phyloP scores from a whole-genome alignment of 2,113 vertebrate genomes.

The Bagarius yarrelli region DNA sequence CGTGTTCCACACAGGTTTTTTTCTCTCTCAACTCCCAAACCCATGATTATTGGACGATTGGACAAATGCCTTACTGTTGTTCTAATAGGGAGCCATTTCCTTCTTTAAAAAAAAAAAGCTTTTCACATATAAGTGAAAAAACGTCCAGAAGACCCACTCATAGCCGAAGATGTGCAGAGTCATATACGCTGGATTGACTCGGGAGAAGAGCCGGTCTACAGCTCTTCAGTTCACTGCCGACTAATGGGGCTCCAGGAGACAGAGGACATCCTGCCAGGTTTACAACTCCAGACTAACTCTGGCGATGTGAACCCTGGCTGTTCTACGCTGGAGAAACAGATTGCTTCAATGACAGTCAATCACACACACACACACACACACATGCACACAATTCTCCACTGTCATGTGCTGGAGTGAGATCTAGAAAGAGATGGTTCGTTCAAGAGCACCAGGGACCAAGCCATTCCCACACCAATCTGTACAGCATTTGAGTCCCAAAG shows the following conservation, averaged over 20 bases:
- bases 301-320: conserved; percentile 49
- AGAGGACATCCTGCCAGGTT: conserved; percentile 65
- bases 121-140: conserved; percentile 28
- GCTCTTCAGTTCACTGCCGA: conserved; percentile 47
- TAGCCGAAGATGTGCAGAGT: conserved; percentile 30
- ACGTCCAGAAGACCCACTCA: conserved; percentile 37
- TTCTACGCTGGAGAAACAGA: conserved; percentile 65
- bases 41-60: not conserved
- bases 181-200: conserved; percentile 7
- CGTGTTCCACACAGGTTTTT: not conserved
- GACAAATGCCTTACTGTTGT: not conserved
- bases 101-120: not conserved
- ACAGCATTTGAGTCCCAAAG: conserved; percentile 63
- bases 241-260: conserved; percentile 59
- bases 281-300: conserved; percentile 67
- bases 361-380: conserved; percentile 51
- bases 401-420: conserved; percentile 67
- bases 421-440: conserved; percentile 62
- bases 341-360: conserved; percentile 71
- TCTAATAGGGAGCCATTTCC: not conserved
- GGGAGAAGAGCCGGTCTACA: conserved; percentile 41
- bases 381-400: conserved; percentile 54
- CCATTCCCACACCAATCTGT: conserved; percentile 66
- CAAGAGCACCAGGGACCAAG: conserved; percentile 55
- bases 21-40: not conserved